phyloP scores from a whole-genome alignment of 2,888 invertebrate species.

The Thymelicus acteon region DNA sequence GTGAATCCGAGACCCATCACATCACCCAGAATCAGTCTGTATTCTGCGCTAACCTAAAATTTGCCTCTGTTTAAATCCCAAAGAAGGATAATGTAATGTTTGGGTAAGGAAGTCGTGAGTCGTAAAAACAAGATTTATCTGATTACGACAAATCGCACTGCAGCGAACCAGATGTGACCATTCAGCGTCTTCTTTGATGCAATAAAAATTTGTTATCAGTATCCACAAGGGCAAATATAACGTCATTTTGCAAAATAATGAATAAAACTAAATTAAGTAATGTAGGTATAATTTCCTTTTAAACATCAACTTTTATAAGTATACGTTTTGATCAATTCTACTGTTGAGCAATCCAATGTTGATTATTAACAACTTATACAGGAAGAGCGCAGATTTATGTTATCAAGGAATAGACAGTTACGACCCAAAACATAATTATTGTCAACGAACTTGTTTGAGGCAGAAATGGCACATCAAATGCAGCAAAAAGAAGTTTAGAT shows the following conservation, averaged over 20 bases:
- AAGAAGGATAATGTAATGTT: constrained; percentile 53
- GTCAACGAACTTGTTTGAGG: no score
- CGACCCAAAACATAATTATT: no score
- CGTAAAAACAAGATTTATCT: constrained; percentile 66
- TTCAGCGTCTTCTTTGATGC: constrained; percentile 68
- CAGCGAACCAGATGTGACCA: constrained; percentile 67
- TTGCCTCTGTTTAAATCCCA: constrained; percentile 48
- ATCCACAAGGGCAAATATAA: background rate
- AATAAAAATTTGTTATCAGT: constrained; percentile 54
- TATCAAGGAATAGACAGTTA: no score
- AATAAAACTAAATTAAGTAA: no score
- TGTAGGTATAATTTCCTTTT: no score
- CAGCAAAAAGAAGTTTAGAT: no score
- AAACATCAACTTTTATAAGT: no score
- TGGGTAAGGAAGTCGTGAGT: constrained; percentile 64
- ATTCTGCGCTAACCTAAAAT: constrained; percentile 47
- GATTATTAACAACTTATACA: no score
- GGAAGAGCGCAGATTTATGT: no score
- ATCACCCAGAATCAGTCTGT: constrained; percentile 29
- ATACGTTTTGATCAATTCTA: no score
- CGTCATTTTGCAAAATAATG: background rate
- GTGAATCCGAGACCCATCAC: constrained; percentile 13
- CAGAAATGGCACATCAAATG: no score
- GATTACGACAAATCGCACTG: constrained; percentile 69
- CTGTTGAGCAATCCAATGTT: no score